Percentiles rank a stretch among this genome's conserved stretches.
Evolutionary conservation across 2,888 invertebrate species (phyloP).

Genomic region (Julus scandinavius): DNA sequence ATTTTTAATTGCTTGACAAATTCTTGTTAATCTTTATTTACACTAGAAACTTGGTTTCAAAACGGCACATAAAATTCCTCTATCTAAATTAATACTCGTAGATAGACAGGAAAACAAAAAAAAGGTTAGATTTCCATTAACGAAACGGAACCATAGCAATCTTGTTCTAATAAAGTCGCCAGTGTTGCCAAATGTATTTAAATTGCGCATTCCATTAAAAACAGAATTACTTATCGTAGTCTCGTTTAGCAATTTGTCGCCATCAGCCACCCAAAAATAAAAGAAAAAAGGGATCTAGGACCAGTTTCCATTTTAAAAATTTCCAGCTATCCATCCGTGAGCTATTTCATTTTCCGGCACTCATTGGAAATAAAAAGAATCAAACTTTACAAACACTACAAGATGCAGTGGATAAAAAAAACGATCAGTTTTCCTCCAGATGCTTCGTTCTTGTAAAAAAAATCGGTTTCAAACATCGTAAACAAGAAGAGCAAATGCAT

Average conservation of each 20-base stretch:
- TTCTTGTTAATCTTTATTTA: background rate
- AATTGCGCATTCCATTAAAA: background rate
- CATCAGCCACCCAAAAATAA: background rate
- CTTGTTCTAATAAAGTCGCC: background rate
- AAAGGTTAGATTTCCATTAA: background rate
- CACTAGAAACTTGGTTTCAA: background rate
- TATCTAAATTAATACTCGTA: background rate
- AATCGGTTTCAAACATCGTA: background rate
- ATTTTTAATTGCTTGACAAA: background rate
- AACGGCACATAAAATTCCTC: background rate
- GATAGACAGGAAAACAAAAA: background rate
- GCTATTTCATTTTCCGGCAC: background rate
- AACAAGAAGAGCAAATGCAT: slow-evolving; percentile 10
- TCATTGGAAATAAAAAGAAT: background rate
- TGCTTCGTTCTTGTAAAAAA: background rate
- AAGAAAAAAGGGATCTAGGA: background rate
- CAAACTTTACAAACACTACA: background rate
- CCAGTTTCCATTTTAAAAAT: background rate
- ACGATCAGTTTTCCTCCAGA: background rate
- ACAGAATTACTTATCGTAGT: background rate
- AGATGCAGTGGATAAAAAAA: background rate
- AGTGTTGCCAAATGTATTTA: background rate
- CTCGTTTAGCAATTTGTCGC: background rate
- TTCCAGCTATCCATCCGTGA: background rate
- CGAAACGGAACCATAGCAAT: background rate